Conservation (phyloP, 2,113 vertebrate genomes). For the Maccullochella peelii region DNA sequence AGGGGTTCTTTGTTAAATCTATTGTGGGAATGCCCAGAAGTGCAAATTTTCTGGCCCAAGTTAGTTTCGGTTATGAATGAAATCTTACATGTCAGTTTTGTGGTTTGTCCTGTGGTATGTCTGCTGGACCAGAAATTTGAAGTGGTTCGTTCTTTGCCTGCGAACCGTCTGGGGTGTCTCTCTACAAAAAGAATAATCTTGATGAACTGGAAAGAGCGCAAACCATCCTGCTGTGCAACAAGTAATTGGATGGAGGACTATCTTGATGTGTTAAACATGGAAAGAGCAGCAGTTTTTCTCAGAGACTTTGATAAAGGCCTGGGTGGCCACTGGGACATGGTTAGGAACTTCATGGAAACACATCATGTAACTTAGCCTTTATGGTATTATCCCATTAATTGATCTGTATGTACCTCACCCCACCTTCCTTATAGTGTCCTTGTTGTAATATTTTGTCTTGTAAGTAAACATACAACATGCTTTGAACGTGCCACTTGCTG, state of each 20-base stretch:
- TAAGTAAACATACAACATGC: not conserved
- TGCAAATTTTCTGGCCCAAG: not conserved
- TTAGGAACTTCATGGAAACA: not conserved
- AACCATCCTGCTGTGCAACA: too few species aligned
- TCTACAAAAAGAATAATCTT: too few species aligned
- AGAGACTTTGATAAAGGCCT: not conserved
- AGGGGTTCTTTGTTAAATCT: not conserved
- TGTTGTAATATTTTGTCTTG: constrained; percentile 1
- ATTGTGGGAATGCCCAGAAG: not conserved
- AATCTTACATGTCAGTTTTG: too few species aligned
- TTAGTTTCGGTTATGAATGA: not conserved
- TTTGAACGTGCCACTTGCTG: constrained; percentile 8
- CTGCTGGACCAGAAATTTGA: too few species aligned
- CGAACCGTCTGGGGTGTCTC: too few species aligned
- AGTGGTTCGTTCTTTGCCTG: too few species aligned
- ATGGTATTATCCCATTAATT: not conserved
- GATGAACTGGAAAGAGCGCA: too few species aligned
- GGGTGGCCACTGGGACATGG: not conserved
- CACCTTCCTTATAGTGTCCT: not conserved
- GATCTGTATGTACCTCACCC: not conserved
- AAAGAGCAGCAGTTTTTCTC: too few species aligned
- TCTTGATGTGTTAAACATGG: too few species aligned
- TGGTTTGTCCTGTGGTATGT: too few species aligned
- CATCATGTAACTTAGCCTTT: not conserved
- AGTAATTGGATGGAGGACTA: too few species aligned